Evolutionary conservation across 2,888 invertebrate genomes (phyloP).

Genomic region (Pediacus dermestoides): DNA sequence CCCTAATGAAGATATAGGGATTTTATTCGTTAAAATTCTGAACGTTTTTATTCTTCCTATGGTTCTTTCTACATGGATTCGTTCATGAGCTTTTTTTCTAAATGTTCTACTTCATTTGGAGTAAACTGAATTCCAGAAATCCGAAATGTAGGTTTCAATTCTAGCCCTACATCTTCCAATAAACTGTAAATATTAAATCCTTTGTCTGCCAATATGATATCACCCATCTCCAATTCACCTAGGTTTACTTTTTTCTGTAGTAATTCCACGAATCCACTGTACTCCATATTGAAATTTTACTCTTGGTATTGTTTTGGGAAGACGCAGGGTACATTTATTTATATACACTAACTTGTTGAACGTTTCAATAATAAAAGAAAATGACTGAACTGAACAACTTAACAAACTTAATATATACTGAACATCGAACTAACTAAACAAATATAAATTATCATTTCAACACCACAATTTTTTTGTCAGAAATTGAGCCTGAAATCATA

Average conservation of each 20-base stretch:
- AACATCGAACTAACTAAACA: no score
- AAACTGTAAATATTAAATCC: conserved; percentile 22
- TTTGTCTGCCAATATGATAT: conserved; percentile 26
- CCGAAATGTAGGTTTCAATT: conserved; percentile 23
- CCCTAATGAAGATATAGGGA: conserved; percentile 12
- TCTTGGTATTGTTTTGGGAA: no score
- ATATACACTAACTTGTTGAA: no score
- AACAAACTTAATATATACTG: no score
- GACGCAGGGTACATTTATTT: no score
- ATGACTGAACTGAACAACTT: no score
- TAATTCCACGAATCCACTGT: conserved; percentile 16
- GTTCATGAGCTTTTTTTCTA: conserved; percentile 21
- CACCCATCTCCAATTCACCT: conserved; percentile 12
- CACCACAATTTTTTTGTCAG: no score
- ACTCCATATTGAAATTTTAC: no score
- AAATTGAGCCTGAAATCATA: no score
- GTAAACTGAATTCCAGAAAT: conserved; percentile 21
- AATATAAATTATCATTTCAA: no score
- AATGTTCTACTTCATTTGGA: conserved; percentile 16
- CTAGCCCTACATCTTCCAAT: conserved; percentile 17
- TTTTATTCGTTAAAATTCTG: conserved; percentile 17
- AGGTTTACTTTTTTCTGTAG: conserved; percentile 15
- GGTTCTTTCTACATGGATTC: conserved; percentile 24
- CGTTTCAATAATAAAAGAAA: no score
- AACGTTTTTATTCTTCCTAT: conserved; percentile 22